phyloP scores from a whole-genome alignment of 2,797 vertebrate species.

The Gymnodraco acuticeps region DNA sequence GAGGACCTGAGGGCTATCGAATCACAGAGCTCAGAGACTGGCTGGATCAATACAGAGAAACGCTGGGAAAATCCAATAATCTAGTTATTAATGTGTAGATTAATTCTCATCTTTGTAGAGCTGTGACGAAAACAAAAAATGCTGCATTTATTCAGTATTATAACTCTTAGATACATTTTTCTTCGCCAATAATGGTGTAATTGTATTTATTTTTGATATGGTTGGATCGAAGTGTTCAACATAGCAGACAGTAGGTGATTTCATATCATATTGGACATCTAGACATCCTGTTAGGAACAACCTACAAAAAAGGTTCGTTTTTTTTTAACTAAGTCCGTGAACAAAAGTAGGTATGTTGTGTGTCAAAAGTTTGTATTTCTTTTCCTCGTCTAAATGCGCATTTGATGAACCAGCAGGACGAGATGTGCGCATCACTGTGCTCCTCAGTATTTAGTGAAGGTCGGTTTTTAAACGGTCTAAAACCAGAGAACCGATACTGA shows the following conservation, averaged over 20 bases:
- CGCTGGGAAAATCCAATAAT: conserved; percentile 73
- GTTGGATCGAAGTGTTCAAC: conserved; percentile 36
- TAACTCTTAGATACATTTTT: conserved; percentile 30
- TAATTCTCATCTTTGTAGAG: conserved; percentile 46
- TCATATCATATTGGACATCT: conserved; percentile 27
- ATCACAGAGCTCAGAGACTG: conserved; percentile 94
- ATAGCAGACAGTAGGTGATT: conserved; percentile 35
- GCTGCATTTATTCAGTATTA: conserved; percentile 60
- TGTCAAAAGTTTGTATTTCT: conserved; percentile 34
- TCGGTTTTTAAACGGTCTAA: conserved; percentile 91
- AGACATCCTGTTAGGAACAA: conserved; percentile 32
- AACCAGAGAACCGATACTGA: conserved; percentile 93
- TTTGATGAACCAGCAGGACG: conserved; percentile 27
- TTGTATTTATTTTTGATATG: conserved; percentile 68
- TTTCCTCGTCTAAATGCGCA: conserved; percentile 34
- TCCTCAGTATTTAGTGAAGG: conserved; percentile 92
- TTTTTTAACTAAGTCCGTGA: conserved; percentile 29
- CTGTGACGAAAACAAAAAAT: conserved; percentile 54
- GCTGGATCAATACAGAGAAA: conserved; percentile 89
- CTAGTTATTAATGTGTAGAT: conserved; percentile 87
- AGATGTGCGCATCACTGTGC: conserved; percentile 69
- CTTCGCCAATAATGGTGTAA: conserved; percentile 17
- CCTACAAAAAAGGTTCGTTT: conserved; percentile 46
- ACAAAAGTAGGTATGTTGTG: conserved; percentile 34
- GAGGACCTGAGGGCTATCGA: conserved; percentile 95